Base-by-base conservation (phyloP, 1,140 invertebrate species). In the Drosophila pseudoananassae region DNA sequence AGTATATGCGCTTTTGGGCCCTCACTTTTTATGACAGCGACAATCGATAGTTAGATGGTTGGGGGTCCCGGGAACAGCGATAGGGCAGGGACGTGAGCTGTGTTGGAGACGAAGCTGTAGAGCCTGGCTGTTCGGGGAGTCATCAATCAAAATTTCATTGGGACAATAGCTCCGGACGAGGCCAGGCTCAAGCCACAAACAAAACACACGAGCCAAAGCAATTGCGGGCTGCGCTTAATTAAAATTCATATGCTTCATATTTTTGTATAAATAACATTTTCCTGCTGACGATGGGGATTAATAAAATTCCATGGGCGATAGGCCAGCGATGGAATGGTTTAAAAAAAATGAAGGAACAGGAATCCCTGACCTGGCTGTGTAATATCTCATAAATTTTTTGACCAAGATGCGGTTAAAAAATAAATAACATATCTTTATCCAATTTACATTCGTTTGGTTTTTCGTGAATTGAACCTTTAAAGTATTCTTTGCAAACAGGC, bases 121-220 rank as follows among this genome's bases (percentile, higher is more conserved):
- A 46, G 53, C 50, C 65, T 54, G 46, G 58, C 54, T 64, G 74
- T 64, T 66, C 33, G 64, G 78, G 74, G 74, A 78, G 52, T 64
- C 74, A 85, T 85, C 82, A 85, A 85, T 85, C 82, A 85, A 87
- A 81, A 71, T 85, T 85, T 82, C 82, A 85, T 87, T 82, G 87
- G 78, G 84, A 73, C 74, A 81, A 75, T 71, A 60, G 74, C 58
- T 50, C 27, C 43, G 64, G 57, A 64, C 8, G 25, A 57, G 52
- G 14, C 60, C 45, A 20, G 20, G 17, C 15, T 27, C 64, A 47
- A 31, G 27, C 51, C 29, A 38, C 47, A 51, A 12, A 15, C 40
- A 38, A 36, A 23, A 38, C 52, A 43, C n/a, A 43, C 56, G 10
- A 29, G 31, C 10, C 49, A 58, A 65, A 38, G 40, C 64, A 59